phyloP scores from a whole-genome alignment of 2,797 vertebrate genomes.

The Octomys mimax region DNA sequence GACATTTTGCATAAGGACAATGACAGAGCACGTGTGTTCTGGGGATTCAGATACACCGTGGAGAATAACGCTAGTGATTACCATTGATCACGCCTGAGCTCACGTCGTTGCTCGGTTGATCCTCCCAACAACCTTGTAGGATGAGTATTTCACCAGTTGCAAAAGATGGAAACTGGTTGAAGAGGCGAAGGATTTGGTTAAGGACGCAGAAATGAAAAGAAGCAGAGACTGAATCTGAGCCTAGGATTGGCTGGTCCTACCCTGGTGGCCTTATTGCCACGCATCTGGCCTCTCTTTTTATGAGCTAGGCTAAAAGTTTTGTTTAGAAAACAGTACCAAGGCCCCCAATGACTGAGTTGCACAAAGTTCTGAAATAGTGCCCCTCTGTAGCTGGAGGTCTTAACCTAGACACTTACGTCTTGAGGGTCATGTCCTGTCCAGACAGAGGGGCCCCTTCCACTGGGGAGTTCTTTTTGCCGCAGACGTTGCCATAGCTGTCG shows the following conservation, averaged over 20 bases:
- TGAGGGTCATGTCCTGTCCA: constrained; percentile 90
- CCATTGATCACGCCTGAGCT: background rate
- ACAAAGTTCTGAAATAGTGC: background rate
- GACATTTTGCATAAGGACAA: background rate
- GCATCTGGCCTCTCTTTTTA: background rate
- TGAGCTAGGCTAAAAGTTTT: background rate
- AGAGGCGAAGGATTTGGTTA: background rate
- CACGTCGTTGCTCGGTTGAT: background rate
- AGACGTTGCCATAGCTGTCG: constrained; percentile 91
- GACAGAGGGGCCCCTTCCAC: constrained; percentile 90
- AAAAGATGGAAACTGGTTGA: background rate
- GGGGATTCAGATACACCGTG: background rate
- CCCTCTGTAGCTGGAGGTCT: background rate
- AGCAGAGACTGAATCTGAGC: background rate
- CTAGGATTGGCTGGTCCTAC: background rate
- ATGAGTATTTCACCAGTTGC: background rate
- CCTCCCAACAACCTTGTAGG: background rate
- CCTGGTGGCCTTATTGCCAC: background rate
- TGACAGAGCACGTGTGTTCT: background rate
- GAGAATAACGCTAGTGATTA: background rate
- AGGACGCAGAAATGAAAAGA: background rate
- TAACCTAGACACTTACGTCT: constrained; percentile 86
- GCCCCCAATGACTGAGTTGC: background rate
- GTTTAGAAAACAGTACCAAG: background rate
- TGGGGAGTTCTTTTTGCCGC: constrained; percentile 89